Evolutionary conservation across 2,797 vertebrate genomes (phyloP), one percentile per base, ranked within the genome.

Genomic region (Eospalax fontanierii): DNA sequence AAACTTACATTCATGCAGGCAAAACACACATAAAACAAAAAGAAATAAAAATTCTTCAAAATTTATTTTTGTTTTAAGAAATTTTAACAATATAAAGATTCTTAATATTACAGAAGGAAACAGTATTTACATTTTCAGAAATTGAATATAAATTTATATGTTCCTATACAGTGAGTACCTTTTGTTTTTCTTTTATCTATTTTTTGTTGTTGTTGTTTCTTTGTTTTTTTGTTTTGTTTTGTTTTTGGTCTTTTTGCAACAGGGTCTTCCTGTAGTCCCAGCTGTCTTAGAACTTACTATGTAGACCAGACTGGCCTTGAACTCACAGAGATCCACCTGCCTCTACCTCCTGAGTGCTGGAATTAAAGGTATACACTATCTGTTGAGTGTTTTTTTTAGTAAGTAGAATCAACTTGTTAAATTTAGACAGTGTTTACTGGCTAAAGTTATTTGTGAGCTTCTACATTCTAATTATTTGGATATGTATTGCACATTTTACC

Each of bases 381-480:
- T 61, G 59, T 61, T 65, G 38, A 6, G 33, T 82, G 4, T 65
- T 40, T 63, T 87, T 94, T 89, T 81, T 35, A 94, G 28, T 66
- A 12, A 89, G 33, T 80, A 43, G 54, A 83, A 46, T 54, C 68
- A 81, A 2, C 68, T 33, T 46, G 30, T 70, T 92, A 70, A 79
- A 91, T 84, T 81, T 40, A 86, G 6, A 80, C 94, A 91, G 91
- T n/a, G 71, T n/a, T 90, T 86, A 33, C 46, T 61, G 85, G 38
- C 50, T 90, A 16, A 95, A 92, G 89, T 87, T 66, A 82, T n/a
- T 79, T 91, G 6, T 82, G 24, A 74, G 50, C 91, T 68, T 87
- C 46, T n/a, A 24, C 43, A 8, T 66, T 87, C 12, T 87, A 89
- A 59, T 94, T 91, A 94, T 40, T 90, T 79, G 35, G 46, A 10